A percentile compares a stretch with the other conserved stretches of the same genome.
phyloP scores from a whole-genome alignment of 2,113 vertebrate species.

The Pheucticus melanocephalus region DNA sequence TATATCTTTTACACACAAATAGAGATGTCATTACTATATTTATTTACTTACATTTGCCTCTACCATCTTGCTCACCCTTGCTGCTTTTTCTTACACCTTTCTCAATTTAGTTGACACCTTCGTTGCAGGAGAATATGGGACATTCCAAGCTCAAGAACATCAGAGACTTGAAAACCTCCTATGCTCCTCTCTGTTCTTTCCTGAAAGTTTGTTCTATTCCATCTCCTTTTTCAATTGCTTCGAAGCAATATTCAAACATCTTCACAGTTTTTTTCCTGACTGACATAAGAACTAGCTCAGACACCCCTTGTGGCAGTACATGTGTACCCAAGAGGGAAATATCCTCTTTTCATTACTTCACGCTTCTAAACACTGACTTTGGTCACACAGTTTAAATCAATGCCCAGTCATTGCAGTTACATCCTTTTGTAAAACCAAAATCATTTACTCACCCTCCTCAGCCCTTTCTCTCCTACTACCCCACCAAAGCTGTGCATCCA shows the following conservation, averaged over 20 bases:
- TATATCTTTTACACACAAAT: neutral
- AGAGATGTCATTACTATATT: neutral
- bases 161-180: neutral
- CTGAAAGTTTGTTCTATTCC: neutral
- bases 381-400: neutral
- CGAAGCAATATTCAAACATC: neutral
- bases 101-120: neutral
- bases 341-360: neutral
- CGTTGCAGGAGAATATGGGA: accelerated
- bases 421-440: neutral
- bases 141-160: neutral
- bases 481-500: neutral
- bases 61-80: neutral
- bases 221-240: neutral
- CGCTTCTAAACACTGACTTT: neutral
- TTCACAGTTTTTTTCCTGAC: neutral
- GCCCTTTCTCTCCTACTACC: neutral
- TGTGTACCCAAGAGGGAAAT: neutral
- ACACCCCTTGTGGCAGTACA: neutral
- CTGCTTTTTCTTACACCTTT: neutral
- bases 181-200: neutral
- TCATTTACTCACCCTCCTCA: neutral
- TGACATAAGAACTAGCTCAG: neutral
- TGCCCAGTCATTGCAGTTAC: neutral
- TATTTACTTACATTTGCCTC: neutral